These are phyloP conservation scores for Drosophila setosimentum DNA, from an alignment of 2,888 invertebrate species.

Conservation along the genomic window DNA sequence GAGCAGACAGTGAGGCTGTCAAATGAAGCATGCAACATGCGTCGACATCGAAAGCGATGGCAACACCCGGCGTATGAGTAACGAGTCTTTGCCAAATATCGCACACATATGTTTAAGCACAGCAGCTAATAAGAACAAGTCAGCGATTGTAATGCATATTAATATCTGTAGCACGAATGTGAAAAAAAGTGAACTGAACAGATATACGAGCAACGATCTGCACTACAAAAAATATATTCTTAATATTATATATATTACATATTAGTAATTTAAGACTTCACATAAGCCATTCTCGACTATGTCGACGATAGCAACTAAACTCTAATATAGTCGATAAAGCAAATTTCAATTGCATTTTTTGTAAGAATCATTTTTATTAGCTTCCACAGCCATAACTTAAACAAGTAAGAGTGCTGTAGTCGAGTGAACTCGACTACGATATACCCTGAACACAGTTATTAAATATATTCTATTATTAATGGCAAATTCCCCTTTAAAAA, in stretches of 20 bases:
- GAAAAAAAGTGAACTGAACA: neutral
- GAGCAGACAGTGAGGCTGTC: slow-evolving; percentile 8
- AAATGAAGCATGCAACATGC: slow-evolving; percentile 54
- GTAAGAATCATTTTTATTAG: neutral
- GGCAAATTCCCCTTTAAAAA: no score
- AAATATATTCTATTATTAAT: no score
- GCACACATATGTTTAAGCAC: neutral
- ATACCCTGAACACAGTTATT: no score
- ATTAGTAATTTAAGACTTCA: no score
- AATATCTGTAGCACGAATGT: neutral
- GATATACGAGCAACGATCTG: neutral
- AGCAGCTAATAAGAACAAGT: slow-evolving; percentile 28
- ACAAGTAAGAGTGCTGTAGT: no score
- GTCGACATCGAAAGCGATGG: neutral
- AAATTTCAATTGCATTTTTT: neutral
- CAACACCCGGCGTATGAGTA: slow-evolving; percentile 54
- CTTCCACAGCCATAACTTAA: neutral
- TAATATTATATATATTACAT: no score
- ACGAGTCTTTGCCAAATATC: slow-evolving; percentile 35
- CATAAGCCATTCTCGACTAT: no score
- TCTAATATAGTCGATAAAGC: no score
- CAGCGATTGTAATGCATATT: no score
- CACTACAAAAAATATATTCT: neutral
- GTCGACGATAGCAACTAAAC: no score
- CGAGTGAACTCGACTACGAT: no score